phyloP scores from a whole-genome alignment of 1,140 invertebrate species.

The Stenopsyche tienmushanensis region DNA sequence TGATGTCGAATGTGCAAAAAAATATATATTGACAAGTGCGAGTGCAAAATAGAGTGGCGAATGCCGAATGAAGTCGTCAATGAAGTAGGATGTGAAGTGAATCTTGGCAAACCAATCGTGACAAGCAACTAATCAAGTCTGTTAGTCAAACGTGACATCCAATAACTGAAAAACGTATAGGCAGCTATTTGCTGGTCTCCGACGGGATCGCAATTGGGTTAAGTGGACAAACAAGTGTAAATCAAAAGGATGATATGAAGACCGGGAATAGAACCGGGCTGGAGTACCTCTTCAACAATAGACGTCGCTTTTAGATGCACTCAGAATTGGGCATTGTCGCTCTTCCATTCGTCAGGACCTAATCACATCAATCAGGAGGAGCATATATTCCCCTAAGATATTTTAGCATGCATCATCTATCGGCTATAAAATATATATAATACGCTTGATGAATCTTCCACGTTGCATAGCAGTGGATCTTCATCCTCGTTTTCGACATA shows the following conservation, averaged over 20 bases:
- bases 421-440: too few relatives aligned
- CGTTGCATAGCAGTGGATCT: too few relatives aligned
- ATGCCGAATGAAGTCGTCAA: not conserved
- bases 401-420: too few relatives aligned
- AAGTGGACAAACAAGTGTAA: slow-evolving; percentile 8
- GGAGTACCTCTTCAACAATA: not conserved
- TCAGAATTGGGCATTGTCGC: too few relatives aligned
- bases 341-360: too few relatives aligned
- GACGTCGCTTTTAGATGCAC: too few relatives aligned
- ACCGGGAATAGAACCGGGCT: not conserved
- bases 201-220: slow-evolving; percentile 8
- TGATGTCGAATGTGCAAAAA: too few relatives aligned
- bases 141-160: slow-evolving; percentile 2
- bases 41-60: not conserved
- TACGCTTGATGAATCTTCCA: too few relatives aligned
- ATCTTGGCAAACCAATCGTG: slow-evolving; percentile 8
- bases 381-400: too few relatives aligned
- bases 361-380: too few relatives aligned
- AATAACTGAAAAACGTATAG: slow-evolving; percentile 15
- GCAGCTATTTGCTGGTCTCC: not conserved
- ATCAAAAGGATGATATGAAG: not conserved
- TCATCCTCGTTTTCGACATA: too few relatives aligned
- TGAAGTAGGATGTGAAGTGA: slow-evolving; percentile 4
- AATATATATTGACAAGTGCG: too few relatives aligned
- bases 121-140: slow-evolving; percentile 14